Conservation (phyloP, 1,140 invertebrate species). For the Paraescarpia echinospica region DNA sequence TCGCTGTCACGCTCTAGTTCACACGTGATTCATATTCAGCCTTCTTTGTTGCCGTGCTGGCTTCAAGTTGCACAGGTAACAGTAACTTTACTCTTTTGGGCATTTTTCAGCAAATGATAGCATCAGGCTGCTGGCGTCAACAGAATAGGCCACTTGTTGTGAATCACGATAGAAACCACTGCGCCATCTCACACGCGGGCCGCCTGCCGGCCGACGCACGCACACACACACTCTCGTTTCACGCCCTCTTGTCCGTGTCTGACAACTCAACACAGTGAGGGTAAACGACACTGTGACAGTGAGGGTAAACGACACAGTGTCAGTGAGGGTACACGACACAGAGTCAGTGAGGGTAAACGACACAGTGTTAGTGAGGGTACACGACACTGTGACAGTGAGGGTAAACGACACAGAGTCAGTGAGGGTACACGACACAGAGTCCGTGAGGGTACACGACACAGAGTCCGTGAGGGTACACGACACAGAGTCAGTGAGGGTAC, state of each 20-base stretch:
- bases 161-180: background rate
- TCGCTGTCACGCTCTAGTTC: background rate
- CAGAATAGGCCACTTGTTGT: background rate
- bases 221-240: background rate
- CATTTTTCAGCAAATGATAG: background rate
- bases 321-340: background rate
- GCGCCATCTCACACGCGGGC: background rate
- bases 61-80: background rate
- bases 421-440: background rate
- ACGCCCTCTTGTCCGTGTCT: background rate
- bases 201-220: background rate
- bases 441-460: background rate
- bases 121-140: background rate
- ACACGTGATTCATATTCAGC: background rate
- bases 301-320: background rate
- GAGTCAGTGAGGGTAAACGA: background rate
- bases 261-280: background rate
- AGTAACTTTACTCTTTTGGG: slow-evolving; percentile 1
- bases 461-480: background rate
- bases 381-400: background rate
- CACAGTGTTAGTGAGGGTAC: background rate
- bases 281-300: background rate
- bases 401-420: background rate
- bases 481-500: background rate
- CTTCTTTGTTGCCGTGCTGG: background rate